Percentiles rank a stretch among this genome's conserved stretches.
Conservation (phyloP, 2,888 invertebrate genomes). For the Mimachlamys varia region DNA sequence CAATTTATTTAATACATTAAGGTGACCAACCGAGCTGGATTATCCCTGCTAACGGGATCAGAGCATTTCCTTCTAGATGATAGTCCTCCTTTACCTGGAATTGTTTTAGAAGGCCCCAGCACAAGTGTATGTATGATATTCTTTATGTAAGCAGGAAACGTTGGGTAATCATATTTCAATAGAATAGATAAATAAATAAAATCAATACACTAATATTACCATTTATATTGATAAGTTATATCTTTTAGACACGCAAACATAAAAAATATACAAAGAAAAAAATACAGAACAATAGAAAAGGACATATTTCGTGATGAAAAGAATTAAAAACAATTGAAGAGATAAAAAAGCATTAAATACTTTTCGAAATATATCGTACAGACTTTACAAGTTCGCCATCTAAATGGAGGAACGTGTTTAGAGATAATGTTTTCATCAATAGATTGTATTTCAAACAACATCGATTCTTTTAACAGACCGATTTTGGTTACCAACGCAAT, state of each 20-base stretch:
- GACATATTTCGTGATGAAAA: too few species aligned
- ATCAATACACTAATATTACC: background rate
- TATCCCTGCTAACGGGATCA: constrained; percentile 37
- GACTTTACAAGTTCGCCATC: too few species aligned
- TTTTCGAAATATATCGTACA: too few species aligned
- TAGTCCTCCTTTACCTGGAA: constrained; percentile 49
- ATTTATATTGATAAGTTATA: too few species aligned
- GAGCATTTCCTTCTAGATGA: constrained; percentile 46
- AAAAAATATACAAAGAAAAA: background rate
- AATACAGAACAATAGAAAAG: background rate
- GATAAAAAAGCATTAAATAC: too few species aligned
- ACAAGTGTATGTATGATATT: background rate
- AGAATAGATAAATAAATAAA: too few species aligned
- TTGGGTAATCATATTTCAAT: too few species aligned
- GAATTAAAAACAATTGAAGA: too few species aligned
- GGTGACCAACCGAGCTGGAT: constrained; percentile 46
- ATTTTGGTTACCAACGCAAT: constrained; percentile 46
- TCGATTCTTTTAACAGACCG: background rate
- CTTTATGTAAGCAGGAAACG: background rate
- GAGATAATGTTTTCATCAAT: too few species aligned
- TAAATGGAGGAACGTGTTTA: too few species aligned
- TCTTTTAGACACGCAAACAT: background rate
- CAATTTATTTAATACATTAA: background rate
- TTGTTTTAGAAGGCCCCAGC: constrained; percentile 43
- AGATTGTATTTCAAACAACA: too few species aligned